Evolutionary conservation across 1,140 invertebrate species (phyloP).

Genomic region (Oryzaephilus surinamensis): DNA sequence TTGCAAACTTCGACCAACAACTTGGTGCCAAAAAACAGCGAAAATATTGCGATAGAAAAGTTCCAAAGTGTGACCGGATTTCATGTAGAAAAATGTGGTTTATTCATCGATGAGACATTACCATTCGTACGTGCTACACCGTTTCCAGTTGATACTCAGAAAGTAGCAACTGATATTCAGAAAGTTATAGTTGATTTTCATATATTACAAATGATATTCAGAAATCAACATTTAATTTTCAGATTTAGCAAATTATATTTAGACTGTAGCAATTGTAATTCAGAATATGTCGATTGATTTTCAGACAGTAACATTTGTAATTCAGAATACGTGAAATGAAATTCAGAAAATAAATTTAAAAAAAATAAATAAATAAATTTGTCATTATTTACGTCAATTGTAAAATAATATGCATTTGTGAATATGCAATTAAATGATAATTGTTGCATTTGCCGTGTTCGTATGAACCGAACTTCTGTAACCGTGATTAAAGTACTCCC

Average conservation of each 20-base stretch:
- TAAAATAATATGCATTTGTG: too few species aligned
- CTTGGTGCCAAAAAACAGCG: neutral
- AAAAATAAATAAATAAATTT: too few species aligned
- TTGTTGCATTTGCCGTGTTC: too few species aligned
- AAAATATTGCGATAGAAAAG: neutral
- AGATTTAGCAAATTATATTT: neutral
- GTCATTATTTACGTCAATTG: too few species aligned
- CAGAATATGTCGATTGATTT: slow-evolving; percentile 2
- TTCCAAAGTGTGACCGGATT: neutral
- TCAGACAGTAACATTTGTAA: too few species aligned
- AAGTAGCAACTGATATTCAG: slow-evolving; percentile 2
- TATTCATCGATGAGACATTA: neutral
- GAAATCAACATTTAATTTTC: neutral
- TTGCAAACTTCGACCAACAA: neutral
- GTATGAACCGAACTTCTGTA: too few species aligned
- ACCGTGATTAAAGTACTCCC: too few species aligned
- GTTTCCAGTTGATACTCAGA: slow-evolving; percentile 1
- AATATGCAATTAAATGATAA: too few species aligned
- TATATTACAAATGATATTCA: slow-evolving; percentile 3
- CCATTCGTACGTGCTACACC: slow-evolving; percentile 17
- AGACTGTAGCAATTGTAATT: slow-evolving; percentile 5
- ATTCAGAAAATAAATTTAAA: too few species aligned
- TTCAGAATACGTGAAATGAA: too few species aligned
- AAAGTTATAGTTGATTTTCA: slow-evolving; percentile 1
- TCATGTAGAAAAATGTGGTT: neutral